Conservation (phyloP, 2,797 vertebrate genomes). For the Pseudomugil tenellus region DNA sequence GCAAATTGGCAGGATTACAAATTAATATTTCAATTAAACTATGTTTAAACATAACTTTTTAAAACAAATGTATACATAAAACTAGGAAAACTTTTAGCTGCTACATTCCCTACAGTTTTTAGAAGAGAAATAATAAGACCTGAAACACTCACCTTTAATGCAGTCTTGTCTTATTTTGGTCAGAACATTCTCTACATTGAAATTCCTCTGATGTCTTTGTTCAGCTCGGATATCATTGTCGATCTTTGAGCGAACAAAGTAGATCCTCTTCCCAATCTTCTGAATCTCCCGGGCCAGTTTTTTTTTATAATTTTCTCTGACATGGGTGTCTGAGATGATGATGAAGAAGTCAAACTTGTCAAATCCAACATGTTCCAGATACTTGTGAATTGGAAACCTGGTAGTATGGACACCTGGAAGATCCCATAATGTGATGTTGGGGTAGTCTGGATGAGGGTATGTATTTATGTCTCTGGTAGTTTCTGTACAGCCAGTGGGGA, state of each 20-base stretch:
- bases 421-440: conserved; percentile 81
- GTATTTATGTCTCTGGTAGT: conserved; percentile 25
- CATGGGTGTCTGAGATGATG: conserved; percentile 67
- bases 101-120: too few relatives aligned
- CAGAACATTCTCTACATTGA: conserved; percentile 47
- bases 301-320: conserved; percentile 73
- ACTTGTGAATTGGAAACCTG: conserved; percentile 72
- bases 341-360: conserved; percentile 83
- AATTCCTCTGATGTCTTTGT: conserved; percentile 26
- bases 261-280: conserved; percentile 77
- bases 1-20: too few relatives aligned
- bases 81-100: too few relatives aligned
- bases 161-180: conserved; percentile 67
- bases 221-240: conserved; percentile 67
- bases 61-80: too few relatives aligned
- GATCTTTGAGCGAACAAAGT: conserved; percentile 83
- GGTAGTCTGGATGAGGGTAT: conserved; percentile 75
- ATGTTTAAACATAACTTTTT: too few relatives aligned
- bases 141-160: conserved; percentile 28
- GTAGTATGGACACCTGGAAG: conserved; percentile 80
- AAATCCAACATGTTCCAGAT: conserved; percentile 75
- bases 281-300: conserved; percentile 76
- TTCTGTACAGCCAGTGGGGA: conserved; percentile 43
- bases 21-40: too few relatives aligned
- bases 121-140: too few relatives aligned